These are phyloP conservation scores for Pygocentrus nattereri DNA, from an alignment of 2,797 vertebrate genomes.

Conservation along the genomic window DNA sequence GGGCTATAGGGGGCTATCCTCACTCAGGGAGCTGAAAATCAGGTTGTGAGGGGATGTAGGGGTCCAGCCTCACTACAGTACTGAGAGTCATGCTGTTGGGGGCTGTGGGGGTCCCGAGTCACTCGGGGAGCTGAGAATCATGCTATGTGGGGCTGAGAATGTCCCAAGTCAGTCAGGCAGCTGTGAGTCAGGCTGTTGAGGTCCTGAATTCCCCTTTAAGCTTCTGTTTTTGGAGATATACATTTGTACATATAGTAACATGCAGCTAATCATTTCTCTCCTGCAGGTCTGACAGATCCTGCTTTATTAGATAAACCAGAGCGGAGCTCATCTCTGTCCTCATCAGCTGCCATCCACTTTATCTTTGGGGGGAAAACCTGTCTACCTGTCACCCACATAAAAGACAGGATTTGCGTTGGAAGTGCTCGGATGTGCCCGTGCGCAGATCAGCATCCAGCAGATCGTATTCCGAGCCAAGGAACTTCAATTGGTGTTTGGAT, in stretches of 20 bases:
- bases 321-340: slow-evolving; percentile 28
- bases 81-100: no score
- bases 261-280: neutral
- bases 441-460: slow-evolving; percentile 32
- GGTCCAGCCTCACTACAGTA: no score
- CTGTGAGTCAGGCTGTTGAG: no score
- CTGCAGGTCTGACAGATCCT: neutral
- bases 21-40: no score
- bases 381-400: slow-evolving; percentile 14
- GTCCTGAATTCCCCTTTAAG: no score
- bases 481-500: slow-evolving; percentile 46
- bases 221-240: no score
- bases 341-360: slow-evolving; percentile 20
- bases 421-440: slow-evolving; percentile 31
- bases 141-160: no score
- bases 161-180: no score
- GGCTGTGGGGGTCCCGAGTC: no score
- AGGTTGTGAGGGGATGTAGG: no score
- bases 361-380: neutral
- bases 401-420: slow-evolving; percentile 20
- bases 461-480: slow-evolving; percentile 1
- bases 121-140: no score
- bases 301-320: neutral
- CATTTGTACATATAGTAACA: neutral
- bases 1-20: no score